Base-by-base conservation (phyloP, 2,113 vertebrate genomes). In the Lophotis ruficrista region DNA sequence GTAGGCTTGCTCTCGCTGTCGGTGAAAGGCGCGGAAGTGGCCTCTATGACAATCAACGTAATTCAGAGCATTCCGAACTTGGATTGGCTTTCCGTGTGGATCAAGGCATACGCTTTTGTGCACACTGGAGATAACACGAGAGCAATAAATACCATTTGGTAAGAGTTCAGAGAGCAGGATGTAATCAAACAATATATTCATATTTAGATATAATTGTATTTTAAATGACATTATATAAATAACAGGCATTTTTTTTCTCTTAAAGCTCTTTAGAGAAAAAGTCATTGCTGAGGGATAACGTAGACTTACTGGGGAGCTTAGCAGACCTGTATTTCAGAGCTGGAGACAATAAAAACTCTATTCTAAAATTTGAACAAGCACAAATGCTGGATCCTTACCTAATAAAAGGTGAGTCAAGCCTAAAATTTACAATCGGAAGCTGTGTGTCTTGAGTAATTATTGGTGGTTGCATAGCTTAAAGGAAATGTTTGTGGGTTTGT, bases 71-170 rank as follows among this genome's bases (percentile, higher is more conserved):
- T 99, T 83, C 99, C 99, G 14, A 99, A 99, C 95, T 89, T 99
- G 97, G 99, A 99, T 48, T 99, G 99, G 99, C 99, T 99, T 4
- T 99, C 99, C 0, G 99, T 99, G 65, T 99, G 99, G 99, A 99
- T 99, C 96, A 99, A 99, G 98, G 99, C 99, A 0, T 99, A 99
- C 2, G 99, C 99, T 48, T 99, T 99, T 92, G 99, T 99, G 50
- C 99, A 99, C 15, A 98, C 99, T 33, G 99, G 99, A 10, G 99
- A 99, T 95, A 99, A 99, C 94, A 98, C 99, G 4, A 98, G 99
- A 96, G 99, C 99, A 14, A 99, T 99, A 96, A 99, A 99, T 94
- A 99, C 99, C 27, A 99, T 99, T 93, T 99, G 99, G 99, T 99
- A 97, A 99, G 98, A 93, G 77, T 18, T 41, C 78, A 65, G 56